These are phyloP conservation scores for Pachycephala philippinensis DNA, from an alignment of 2,113 vertebrate genomes.

Conservation along the genomic window DNA sequence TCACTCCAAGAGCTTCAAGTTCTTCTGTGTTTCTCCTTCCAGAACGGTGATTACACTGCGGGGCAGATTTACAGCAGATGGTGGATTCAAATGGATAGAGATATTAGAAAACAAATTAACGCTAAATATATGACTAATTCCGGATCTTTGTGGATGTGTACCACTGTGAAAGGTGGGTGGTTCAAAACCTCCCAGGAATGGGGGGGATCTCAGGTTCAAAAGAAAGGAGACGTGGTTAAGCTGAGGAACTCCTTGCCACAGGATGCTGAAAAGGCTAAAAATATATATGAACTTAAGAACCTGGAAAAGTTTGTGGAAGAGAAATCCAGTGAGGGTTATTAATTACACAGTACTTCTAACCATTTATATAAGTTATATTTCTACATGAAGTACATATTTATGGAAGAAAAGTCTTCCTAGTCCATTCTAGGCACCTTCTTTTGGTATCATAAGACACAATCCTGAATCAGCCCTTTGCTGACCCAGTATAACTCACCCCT, in stretches of 20 bases:
- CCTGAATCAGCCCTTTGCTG: conserved; percentile 28
- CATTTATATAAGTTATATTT: background rate
- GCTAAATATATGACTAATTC: background rate
- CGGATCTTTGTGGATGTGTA: background rate
- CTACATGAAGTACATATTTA: background rate
- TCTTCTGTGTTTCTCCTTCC: background rate
- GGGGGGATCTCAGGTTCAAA: background rate
- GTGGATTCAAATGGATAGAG: background rate
- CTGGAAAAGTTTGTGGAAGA: conserved; percentile 5
- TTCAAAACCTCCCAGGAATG: background rate
- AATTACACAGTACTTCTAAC: background rate
- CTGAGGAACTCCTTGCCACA: background rate
- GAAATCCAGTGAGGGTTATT: background rate
- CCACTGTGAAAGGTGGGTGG: background rate
- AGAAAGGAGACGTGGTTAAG: background rate
- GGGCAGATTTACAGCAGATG: background rate
- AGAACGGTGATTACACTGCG: background rate
- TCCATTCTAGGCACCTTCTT: background rate
- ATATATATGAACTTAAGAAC: background rate
- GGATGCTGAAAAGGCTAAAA: background rate
- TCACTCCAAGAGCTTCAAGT: background rate
- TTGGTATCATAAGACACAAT: background rate
- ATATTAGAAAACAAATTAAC: background rate
- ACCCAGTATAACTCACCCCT: background rate
- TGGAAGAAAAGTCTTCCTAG: background rate